Conservation (phyloP, 2,888 invertebrate species). For the Leptura quadrifasciata region DNA sequence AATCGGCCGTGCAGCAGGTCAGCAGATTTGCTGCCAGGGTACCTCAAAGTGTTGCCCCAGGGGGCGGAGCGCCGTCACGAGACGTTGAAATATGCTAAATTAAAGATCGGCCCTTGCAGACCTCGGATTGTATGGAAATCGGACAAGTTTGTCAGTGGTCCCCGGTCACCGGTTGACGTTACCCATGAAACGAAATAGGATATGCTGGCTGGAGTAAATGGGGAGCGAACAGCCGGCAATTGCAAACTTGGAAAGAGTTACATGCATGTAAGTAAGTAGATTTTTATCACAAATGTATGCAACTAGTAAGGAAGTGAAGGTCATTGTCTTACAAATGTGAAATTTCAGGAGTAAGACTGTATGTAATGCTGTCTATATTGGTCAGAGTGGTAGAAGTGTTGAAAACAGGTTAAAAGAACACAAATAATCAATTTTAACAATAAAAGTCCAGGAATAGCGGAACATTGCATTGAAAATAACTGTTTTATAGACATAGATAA, state of each 20-base stretch:
- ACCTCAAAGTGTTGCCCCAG: slow-evolving; percentile 45
- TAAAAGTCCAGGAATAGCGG: too few species aligned
- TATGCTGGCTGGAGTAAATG: neutral
- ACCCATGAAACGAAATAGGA: neutral
- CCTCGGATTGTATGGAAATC: slow-evolving; percentile 53
- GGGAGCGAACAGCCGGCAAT: neutral
- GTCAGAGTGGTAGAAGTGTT: too few species aligned
- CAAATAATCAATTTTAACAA: too few species aligned
- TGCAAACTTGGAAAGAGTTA: neutral
- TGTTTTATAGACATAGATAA: too few species aligned
- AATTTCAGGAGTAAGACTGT: too few species aligned
- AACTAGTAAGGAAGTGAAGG: too few species aligned
- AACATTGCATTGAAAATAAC: too few species aligned
- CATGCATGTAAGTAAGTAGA: neutral
- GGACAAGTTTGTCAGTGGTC: slow-evolving; percentile 45
- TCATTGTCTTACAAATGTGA: too few species aligned
- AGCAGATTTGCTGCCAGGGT: slow-evolving; percentile 34
- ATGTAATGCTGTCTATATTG: too few species aligned
- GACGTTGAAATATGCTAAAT: slow-evolving; percentile 42
- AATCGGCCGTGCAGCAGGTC: slow-evolving; percentile 23
- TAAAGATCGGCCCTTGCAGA: slow-evolving; percentile 31
- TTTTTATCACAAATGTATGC: neutral
- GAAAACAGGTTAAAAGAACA: too few species aligned
- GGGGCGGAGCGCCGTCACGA: slow-evolving; percentile 52
- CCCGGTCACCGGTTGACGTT: neutral